phyloP scores from a whole-genome alignment of 2,888 invertebrate genomes.

The Cantharis flavilabris region DNA sequence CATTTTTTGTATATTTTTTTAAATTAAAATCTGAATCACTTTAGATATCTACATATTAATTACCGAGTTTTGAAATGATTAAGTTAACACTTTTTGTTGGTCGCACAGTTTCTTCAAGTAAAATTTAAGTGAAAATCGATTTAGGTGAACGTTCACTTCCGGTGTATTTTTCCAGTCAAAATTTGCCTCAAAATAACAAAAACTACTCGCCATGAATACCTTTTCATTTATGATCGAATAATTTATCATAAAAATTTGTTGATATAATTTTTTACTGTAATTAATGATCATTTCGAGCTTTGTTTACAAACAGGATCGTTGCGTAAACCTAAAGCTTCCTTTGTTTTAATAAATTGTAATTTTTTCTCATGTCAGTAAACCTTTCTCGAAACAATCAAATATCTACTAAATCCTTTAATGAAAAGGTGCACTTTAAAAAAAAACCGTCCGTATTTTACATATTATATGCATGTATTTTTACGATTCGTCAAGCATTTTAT shows the following conservation, averaged over 20 bases:
- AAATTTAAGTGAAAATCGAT: not conserved
- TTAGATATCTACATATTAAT: too few species aligned
- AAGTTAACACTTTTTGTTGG: not conserved
- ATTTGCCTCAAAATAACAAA: not conserved
- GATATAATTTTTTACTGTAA: not conserved
- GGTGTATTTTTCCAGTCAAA: not conserved
- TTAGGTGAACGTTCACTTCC: not conserved
- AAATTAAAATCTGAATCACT: too few species aligned
- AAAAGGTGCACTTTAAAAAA: not conserved
- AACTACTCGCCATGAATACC: not conserved
- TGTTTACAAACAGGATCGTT: not conserved
- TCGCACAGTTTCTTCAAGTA: not conserved
- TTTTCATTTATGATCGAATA: not conserved
- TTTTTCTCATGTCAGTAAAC: not conserved
- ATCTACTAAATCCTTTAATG: not conserved
- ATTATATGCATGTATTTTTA: not conserved
- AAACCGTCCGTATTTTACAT: not conserved
- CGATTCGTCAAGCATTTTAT: constrained; percentile 1
- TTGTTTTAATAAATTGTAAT: not conserved
- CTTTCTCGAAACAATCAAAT: not conserved
- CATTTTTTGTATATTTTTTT: too few species aligned
- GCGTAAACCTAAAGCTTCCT: not conserved
- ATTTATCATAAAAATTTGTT: too few species aligned
- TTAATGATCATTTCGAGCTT: not conserved
- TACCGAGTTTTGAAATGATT: too few species aligned